Conservation (phyloP, 2,113 vertebrate genomes). For the Oryzias woworae region DNA sequence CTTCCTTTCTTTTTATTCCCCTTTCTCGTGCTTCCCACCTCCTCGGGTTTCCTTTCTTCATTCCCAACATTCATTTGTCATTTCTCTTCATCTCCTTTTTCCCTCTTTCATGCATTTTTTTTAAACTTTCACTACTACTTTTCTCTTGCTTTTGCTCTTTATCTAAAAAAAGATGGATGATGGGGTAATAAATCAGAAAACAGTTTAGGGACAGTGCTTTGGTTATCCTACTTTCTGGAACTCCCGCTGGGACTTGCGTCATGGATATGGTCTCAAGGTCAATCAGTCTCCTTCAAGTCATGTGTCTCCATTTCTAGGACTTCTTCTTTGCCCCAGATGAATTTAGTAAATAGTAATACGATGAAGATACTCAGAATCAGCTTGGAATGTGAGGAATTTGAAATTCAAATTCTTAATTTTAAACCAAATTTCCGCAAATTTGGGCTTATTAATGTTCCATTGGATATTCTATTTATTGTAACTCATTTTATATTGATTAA, state of each 20-base stretch:
- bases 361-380: constrained; percentile 17
- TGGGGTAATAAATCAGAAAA: constrained; percentile 62
- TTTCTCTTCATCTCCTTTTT: neutral
- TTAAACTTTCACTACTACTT: neutral
- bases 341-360: neutral
- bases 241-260: constrained; percentile 42
- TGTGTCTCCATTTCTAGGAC: neutral
- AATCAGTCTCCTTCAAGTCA: neutral
- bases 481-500: no score
- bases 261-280: constrained; percentile 13
- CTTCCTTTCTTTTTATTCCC: neutral
- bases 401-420: constrained; percentile 2
- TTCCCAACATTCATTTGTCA: neutral
- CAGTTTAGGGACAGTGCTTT: constrained; percentile 27
- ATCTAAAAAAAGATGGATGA: constrained; percentile 49
- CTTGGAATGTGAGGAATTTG: neutral
- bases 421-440: no score
- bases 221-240: constrained; percentile 19
- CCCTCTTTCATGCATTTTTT: neutral
- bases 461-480: no score
- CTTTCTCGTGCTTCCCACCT: neutral
- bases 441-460: no score
- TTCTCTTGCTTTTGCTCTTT: constrained; percentile 7
- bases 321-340: neutral
- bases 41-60: neutral